Evolutionary conservation across 1,140 invertebrate genomes (phyloP).

Genomic region (Solen grandis): DNA sequence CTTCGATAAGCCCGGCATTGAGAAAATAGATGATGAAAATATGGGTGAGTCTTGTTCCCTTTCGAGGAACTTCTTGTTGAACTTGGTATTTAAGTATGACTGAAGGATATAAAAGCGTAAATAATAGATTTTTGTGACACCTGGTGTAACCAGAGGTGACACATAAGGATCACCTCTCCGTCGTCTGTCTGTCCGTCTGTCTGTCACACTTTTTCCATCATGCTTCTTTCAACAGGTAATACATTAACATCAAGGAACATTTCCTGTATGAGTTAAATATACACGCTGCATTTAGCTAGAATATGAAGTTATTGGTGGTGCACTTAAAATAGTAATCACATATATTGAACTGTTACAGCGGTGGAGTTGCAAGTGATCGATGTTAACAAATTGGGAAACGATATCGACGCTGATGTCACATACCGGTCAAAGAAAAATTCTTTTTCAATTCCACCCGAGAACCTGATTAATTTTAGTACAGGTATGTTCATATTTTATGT

Average conservation of each 20-base stretch:
- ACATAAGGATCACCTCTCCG: too few relatives aligned
- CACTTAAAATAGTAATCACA: too few relatives aligned
- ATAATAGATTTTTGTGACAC: not conserved
- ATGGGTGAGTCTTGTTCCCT: constrained; percentile 62
- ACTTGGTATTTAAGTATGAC: not conserved
- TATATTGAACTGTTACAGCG: constrained; percentile 46
- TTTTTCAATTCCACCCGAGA: constrained; percentile 63
- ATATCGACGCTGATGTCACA: constrained; percentile 1
- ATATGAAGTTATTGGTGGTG: too few relatives aligned
- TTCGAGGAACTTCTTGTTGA: not conserved
- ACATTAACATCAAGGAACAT: not conserved
- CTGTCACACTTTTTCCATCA: too few relatives aligned
- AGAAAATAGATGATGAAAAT: constrained; percentile 66
- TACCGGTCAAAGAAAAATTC: constrained; percentile 49
- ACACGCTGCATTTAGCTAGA: too few relatives aligned
- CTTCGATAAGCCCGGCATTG: constrained; percentile 81
- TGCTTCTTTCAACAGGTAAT: too few relatives aligned
- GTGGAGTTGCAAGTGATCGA: constrained; percentile 62
- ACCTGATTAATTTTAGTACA: constrained; percentile 55
- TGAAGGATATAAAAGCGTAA: not conserved
- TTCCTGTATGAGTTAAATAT: too few relatives aligned
- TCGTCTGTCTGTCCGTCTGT: too few relatives aligned
- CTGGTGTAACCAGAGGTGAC: too few relatives aligned
- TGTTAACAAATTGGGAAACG: constrained; percentile 24
- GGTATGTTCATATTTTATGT: constrained; percentile 55